Evolutionary conservation across 2,888 invertebrate species (phyloP), one percentile per base, ranked within the genome.

Genomic region (Subacronicta megacephala): DNA sequence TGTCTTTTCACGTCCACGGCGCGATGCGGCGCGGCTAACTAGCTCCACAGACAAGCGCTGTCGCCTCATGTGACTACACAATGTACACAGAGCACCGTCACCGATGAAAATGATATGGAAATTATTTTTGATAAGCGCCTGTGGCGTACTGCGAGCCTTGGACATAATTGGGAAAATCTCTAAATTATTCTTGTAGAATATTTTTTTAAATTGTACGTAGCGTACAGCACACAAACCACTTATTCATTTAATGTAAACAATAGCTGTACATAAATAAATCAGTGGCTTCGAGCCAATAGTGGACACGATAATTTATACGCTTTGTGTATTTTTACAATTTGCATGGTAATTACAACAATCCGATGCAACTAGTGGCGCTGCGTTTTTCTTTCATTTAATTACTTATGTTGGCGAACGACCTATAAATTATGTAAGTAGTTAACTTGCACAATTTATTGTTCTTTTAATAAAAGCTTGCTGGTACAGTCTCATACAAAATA

Each of bases 1-100:
- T 44, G 64, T 52, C 49, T 70, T 70, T 56, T 56, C 52, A n/a
- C n/a, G n/a, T n/a, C n/a, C n/a, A n/a, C 40, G 17, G 20, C 7
- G 35, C 17, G 23, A 36, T 9, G 2, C 17, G n/a, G 17, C 5
- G 46, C 50, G 26, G 37, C 36, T 45, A 35, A 41, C 52, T 53
- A 49, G 31, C 31, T 5, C 1, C 43, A 23, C 15, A 13, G 33
- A 26, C 9, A 13, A 31, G 10, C 17, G 16, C 33, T 26, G 40
- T 13, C 35, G 20, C n/a, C 7, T 33, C 7, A n/a, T 20, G n/a
- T 17, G 13, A 29, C 26, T 2, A 16, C 5, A 16, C 26, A 12
- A n/a, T 15, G n/a, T 18, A 10, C 38, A 38, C 26, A 12, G 13
- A 41, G 26, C 3, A 23, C 7, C 17, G 15, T 5, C 18, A 41